These are phyloP conservation scores for Rotaria magnacalcarata DNA, from an alignment of 2,888 invertebrate species.

Conservation along the genomic window DNA sequence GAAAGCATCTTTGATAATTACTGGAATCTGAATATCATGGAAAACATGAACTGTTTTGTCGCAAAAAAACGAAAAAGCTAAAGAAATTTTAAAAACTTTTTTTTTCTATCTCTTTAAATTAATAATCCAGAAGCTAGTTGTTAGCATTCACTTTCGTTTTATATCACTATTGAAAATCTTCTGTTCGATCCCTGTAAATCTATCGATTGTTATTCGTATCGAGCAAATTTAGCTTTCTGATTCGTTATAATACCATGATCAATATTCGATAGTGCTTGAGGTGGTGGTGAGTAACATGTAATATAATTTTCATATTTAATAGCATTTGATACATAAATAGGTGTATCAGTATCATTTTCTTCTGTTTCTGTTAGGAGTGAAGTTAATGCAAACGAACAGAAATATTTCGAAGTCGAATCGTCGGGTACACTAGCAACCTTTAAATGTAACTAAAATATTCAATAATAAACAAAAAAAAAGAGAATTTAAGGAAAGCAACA, in stretches of 20 bases:
- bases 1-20: no score
- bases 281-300: conserved; percentile 1
- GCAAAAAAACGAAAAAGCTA: no score
- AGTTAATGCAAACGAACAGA: background rate
- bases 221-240: no score
- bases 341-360: background rate
- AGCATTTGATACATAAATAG: conserved; percentile 14
- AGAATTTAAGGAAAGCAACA: background rate
- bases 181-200: no score
- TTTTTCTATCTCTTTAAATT: no score
- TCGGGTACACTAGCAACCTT: conserved; percentile 23
- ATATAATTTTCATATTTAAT: background rate
- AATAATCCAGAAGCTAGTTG: no score
- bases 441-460: background rate
- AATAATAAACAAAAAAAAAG: background rate
- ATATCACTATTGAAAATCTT: no score
- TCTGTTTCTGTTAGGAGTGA: background rate
- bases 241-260: background rate
- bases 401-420: background rate
- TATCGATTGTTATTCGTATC: no score
- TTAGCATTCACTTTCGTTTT: no score
- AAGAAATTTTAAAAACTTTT: no score
- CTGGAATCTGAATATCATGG: no score
- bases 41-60: no score
- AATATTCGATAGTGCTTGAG: background rate